phyloP scores from a whole-genome alignment of 2,113 vertebrate species.

The Panurus biarmicus region DNA sequence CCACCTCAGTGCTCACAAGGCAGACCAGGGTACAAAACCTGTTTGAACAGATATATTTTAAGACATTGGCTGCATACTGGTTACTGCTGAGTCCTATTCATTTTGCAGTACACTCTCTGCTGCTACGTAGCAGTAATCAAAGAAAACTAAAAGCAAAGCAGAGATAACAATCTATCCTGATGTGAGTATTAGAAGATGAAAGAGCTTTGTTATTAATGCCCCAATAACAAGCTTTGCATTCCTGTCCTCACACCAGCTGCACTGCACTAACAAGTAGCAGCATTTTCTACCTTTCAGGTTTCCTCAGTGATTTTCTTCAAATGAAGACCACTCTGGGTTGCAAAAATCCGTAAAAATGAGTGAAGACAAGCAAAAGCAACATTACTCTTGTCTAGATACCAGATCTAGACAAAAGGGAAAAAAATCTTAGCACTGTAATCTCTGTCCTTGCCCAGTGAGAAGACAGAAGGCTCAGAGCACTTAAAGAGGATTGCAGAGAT shows the following conservation, averaged over 20 bases:
- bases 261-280: background rate
- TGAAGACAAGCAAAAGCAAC: background rate
- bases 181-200: constrained; percentile 30
- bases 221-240: background rate
- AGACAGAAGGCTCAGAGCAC: background rate
- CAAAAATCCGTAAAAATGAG: background rate
- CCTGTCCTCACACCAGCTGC: background rate
- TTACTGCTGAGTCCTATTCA: constrained; percentile 29
- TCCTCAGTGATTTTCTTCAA: background rate
- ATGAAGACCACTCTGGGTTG: background rate
- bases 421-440: background rate
- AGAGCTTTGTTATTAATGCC: constrained; percentile 31
- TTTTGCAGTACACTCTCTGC: background rate
- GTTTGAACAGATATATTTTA: constrained; percentile 44
- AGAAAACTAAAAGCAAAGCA: constrained; percentile 42
- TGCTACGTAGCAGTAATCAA: constrained; percentile 43
- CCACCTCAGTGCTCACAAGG: background rate
- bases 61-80: constrained; percentile 37
- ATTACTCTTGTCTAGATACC: background rate
- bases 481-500: background rate
- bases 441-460: background rate
- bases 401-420: background rate
- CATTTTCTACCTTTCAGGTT: background rate
- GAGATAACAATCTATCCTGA: constrained; percentile 48
- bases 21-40: constrained; percentile 24